phyloP scores from a whole-genome alignment of 2,888 invertebrate species.

The Tetropium fuscum region DNA sequence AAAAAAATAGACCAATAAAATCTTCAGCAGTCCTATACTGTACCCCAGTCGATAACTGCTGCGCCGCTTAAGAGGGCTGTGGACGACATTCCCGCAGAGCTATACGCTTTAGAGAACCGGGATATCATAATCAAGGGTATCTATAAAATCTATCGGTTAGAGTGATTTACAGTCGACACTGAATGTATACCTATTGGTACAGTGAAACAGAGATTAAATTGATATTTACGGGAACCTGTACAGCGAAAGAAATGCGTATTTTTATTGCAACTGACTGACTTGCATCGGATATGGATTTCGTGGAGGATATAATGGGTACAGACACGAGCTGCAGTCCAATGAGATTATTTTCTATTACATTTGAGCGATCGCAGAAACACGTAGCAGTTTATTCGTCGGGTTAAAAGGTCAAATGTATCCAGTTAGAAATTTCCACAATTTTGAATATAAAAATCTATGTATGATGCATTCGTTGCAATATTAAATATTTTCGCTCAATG shows the following conservation, averaged over 20 bases:
- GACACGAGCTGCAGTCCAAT: too few relatives aligned
- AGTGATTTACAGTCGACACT: constrained; percentile 13
- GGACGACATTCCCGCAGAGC: constrained; percentile 6
- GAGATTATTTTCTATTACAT: too few relatives aligned
- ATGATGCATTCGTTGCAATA: too few relatives aligned
- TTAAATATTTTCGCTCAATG: too few relatives aligned
- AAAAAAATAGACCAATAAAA: constrained; percentile 56
- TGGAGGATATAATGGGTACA: too few relatives aligned
- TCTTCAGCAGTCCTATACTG: constrained; percentile 28
- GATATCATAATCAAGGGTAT: constrained; percentile 15
- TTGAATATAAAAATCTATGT: too few relatives aligned
- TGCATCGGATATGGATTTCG: too few relatives aligned
- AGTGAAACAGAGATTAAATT: constrained; percentile 12
- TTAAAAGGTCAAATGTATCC: too few relatives aligned
- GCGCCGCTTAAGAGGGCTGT: constrained; percentile 5
- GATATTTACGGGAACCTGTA: constrained; percentile 6
- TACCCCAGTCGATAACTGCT: constrained; percentile 17
- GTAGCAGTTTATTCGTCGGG: too few relatives aligned
- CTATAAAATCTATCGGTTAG: constrained; percentile 3
- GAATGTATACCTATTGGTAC: constrained; percentile 2
- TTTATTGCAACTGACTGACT: constrained; percentile 7
- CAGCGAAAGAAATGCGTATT: constrained; percentile 4
- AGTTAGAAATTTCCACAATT: too few relatives aligned
- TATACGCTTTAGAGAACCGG: background rate
- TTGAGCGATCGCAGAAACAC: too few relatives aligned